Evolutionary conservation across 2,113 vertebrate species (phyloP).

Genomic region (Shinisaurus crocodilurus): DNA sequence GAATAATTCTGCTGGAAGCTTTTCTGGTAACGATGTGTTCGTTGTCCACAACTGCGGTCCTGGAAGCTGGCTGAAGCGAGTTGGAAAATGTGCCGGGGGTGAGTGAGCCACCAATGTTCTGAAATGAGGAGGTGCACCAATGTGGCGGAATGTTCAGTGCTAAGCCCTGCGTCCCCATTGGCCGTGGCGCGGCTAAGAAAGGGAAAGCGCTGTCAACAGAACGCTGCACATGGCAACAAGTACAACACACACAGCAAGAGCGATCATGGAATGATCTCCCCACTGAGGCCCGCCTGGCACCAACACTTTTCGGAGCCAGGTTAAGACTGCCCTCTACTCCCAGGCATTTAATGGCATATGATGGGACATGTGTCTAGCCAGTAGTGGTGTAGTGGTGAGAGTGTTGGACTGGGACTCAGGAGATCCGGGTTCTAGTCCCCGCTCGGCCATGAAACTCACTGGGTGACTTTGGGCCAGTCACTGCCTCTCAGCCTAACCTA

Average conservation of each 20-base stretch:
- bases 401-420: too few relatives aligned
- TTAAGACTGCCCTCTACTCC: too few relatives aligned
- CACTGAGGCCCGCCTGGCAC: too few relatives aligned
- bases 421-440: too few relatives aligned
- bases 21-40: neutral
- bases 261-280: too few relatives aligned
- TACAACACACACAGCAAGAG: neutral
- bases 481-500: too few relatives aligned
- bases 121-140: neutral
- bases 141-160: neutral
- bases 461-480: too few relatives aligned
- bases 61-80: neutral
- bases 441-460: too few relatives aligned
- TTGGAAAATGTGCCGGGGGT: neutral
- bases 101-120: neutral
- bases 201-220: neutral
- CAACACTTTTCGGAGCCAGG: too few relatives aligned
- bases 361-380: too few relatives aligned
- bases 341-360: too few relatives aligned
- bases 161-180: neutral
- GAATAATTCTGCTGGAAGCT: neutral
- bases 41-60: neutral
- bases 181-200: slow-evolving; percentile 1
- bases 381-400: too few relatives aligned
- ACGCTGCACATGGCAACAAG: neutral